Evolutionary conservation across 2,888 invertebrate species (phyloP).

Genomic region (Cactoblastis cactorum): DNA sequence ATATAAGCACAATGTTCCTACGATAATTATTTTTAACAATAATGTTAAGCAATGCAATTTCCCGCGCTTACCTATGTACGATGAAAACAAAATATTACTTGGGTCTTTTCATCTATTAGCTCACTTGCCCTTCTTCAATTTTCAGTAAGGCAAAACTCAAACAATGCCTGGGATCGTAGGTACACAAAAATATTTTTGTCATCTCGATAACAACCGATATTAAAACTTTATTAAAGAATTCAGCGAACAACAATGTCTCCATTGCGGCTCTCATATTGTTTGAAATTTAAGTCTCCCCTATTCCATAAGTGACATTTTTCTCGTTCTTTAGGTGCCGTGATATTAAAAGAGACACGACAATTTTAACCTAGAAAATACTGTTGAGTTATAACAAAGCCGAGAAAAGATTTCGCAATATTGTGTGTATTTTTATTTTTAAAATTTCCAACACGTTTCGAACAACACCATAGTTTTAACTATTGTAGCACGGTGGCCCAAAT

Average conservation of each 20-base stretch:
- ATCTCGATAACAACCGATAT: conserved; percentile 5
- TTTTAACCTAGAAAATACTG: background rate
- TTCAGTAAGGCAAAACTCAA: background rate
- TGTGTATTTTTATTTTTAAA: background rate
- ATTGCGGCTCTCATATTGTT: conserved; percentile 4
- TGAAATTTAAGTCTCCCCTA: background rate
- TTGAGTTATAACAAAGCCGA: background rate
- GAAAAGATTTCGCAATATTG: background rate
- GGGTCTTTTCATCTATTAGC: background rate
- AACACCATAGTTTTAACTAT: too few species aligned
- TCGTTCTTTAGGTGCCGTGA: background rate
- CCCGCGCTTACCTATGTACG: background rate
- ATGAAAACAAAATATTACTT: background rate
- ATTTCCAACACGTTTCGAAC: background rate
- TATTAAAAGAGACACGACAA: conserved; percentile 5
- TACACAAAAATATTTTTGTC: conserved; percentile 5
- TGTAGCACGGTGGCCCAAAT: too few species aligned
- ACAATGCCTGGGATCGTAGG: background rate
- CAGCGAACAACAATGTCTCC: background rate
- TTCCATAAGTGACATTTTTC: conserved; percentile 2
- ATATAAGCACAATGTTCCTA: too few species aligned
- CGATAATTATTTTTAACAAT: too few species aligned
- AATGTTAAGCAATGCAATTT: background rate
- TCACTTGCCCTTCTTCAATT: background rate
- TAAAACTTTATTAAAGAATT: conserved; percentile 12